Conservation (phyloP, 2,113 vertebrate species). For the Equus przewalskii region DNA sequence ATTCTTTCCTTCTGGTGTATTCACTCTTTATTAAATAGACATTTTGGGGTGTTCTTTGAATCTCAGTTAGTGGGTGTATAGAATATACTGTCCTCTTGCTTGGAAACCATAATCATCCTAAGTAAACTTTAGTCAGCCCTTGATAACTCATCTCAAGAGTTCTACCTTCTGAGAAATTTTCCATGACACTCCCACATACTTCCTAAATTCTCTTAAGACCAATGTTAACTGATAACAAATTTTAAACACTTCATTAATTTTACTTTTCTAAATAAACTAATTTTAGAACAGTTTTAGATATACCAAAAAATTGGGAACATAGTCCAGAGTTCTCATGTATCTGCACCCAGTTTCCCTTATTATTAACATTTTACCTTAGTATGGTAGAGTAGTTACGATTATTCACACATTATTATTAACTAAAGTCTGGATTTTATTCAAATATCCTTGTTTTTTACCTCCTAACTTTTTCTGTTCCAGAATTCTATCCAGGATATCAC, state of each 20-base stretch:
- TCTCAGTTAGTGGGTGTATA: not conserved
- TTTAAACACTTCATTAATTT: not conserved
- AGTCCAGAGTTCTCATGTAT: not conserved
- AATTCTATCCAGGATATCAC: not conserved
- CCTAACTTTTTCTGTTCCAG: not conserved
- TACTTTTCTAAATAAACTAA: not conserved
- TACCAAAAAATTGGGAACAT: not conserved
- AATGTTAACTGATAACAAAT: not conserved
- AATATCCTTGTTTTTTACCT: not conserved
- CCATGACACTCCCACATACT: not conserved
- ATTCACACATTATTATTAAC: not conserved
- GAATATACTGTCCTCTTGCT: not conserved
- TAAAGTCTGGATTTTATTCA: not conserved
- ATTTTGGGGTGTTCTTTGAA: not conserved
- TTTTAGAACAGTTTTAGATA: not conserved
- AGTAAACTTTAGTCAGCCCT: not conserved
- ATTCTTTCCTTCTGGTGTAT: not conserved
- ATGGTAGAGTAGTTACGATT: not conserved
- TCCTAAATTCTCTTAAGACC: not conserved
- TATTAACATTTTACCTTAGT: not conserved
- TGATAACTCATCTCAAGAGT: not conserved
- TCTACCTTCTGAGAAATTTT: not conserved
- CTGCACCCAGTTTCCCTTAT: not conserved
- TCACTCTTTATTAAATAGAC: not conserved
- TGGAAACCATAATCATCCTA: not conserved